A percentile compares a stretch with the other conserved stretches of the same genome.
phyloP scores from a whole-genome alignment of 2,797 vertebrate genomes.

The Acestrorhynchus altus region DNA sequence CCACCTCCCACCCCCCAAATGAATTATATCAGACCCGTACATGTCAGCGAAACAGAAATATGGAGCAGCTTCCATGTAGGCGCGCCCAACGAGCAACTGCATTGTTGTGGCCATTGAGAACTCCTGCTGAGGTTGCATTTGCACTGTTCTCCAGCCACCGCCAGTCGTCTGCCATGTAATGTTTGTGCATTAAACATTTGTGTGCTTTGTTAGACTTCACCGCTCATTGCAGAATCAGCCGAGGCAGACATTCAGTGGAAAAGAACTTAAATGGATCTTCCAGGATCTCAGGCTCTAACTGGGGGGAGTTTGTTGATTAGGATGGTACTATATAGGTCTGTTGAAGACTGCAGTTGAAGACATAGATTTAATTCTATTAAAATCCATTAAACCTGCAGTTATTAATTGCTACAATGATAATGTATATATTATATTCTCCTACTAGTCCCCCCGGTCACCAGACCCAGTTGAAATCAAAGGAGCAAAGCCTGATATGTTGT shows the following conservation, averaged over 20 bases:
- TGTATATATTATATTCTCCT: not conserved
- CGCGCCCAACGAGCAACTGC: not conserved
- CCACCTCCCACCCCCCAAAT: not conserved
- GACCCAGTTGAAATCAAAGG: no score
- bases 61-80: conserved; percentile 64
- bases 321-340: not conserved
- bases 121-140: conserved; percentile 68
- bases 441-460: no score
- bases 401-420: not conserved
- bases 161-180: conserved; percentile 35
- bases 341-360: not conserved
- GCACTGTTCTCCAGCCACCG: conserved; percentile 47
- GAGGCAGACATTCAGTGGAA: not conserved
- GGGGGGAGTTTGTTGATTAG: not conserved
- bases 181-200: conserved; percentile 57
- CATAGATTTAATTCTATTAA: no score
- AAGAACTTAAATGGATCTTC: not conserved
- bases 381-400: no score
- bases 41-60: conserved; percentile 67
- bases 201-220: conserved; percentile 36
- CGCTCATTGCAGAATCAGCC: conserved; percentile 11
- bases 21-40: conserved; percentile 52
- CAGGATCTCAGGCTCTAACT: not conserved
- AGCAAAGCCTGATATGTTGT: no score
- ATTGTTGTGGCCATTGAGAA: conserved; percentile 61